Evolutionary conservation across 2,888 invertebrate genomes (phyloP), one percentile per base, ranked within the genome.

Genomic region (Drosophila sordidapex): DNA sequence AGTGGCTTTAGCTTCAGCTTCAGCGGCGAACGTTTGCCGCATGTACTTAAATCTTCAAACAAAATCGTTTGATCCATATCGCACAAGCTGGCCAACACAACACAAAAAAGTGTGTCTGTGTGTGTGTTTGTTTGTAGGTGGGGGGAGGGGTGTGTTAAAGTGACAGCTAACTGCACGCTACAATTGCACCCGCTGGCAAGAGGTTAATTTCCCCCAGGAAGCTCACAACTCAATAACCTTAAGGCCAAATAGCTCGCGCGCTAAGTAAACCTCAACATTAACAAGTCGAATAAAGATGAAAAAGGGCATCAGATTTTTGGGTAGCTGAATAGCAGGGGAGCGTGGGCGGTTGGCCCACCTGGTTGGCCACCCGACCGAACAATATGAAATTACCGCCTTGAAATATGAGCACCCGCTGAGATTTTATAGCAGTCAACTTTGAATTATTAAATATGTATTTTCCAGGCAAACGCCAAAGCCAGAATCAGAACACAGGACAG

Each of bases 41-140:
- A 69, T 85, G 77, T 89, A 67, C 82, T 74, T 82, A 87, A 87
- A 86, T 86, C 89, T 80, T 76, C 78, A 84, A 86, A 79, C 90
- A 85, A 89, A 89, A 89, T 85, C 90, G 85, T 89, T 86, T 86
- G 85, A 86, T 86, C 90, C 88, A 89, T 89, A 86, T 86, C 88
- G 69, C 71, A 21, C 11, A 6, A 60, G 31, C 67, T 59, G 62
- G 8, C 62, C 68, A 66, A 46, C 64, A 69, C 49, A 46, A 69
- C 49, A 38, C 48, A 27, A 10, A 46, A 10, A 4, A 35, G 25
- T 25, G 3, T 31, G 15, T 4, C 7, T 13, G 8, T n/a, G 13
- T 31, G 15, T 6, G 52, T 8, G 33, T 33, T 33, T 6, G 25
- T 13, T 4, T 3, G 4, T 2, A 4, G 15, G 0, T 18, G 7